A percentile compares a stretch with the other conserved stretches of the same genome.
phyloP scores from a whole-genome alignment of 1,140 invertebrate genomes.

The Cryptotermes secundus region DNA sequence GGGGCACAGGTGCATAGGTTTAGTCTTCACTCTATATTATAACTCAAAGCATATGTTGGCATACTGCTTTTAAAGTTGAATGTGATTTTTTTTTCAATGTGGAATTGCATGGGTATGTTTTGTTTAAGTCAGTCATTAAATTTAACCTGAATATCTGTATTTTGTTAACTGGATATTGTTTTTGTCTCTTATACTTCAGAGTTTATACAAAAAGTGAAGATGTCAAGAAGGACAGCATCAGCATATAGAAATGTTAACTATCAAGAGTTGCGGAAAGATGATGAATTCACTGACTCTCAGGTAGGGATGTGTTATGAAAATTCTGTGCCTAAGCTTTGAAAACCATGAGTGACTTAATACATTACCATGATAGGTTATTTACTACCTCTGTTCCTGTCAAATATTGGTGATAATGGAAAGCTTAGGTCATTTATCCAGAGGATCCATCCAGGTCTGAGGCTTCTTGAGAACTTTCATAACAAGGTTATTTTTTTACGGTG shows the following conservation, averaged over 20 bases:
- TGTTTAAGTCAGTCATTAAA: background rate
- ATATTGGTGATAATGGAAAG: background rate
- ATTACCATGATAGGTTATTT: background rate
- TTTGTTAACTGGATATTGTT: background rate
- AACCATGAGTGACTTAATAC: background rate
- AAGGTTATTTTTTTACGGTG: too few relatives aligned
- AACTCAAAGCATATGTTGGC: too few relatives aligned
- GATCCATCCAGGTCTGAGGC: too few relatives aligned
- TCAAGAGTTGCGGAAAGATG: constrained; percentile 62
- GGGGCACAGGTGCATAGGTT: too few relatives aligned
- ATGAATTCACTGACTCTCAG: constrained; percentile 74
- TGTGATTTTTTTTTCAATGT: background rate
- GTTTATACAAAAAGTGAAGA: constrained; percentile 43
- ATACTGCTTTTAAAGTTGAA: too few relatives aligned
- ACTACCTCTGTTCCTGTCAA: background rate
- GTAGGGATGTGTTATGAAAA: constrained; percentile 35
- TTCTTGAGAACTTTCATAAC: too few relatives aligned
- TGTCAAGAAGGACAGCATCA: constrained; percentile 58
- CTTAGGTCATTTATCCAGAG: too few relatives aligned
- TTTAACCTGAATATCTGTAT: background rate
- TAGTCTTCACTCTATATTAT: too few relatives aligned
- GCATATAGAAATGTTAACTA: constrained; percentile 64
- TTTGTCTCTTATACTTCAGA: background rate
- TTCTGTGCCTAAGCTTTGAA: background rate
- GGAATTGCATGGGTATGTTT: constrained; percentile 1